Evolutionary conservation across 2,888 invertebrate genomes (phyloP).

Genomic region (Drosophila niveifrons): DNA sequence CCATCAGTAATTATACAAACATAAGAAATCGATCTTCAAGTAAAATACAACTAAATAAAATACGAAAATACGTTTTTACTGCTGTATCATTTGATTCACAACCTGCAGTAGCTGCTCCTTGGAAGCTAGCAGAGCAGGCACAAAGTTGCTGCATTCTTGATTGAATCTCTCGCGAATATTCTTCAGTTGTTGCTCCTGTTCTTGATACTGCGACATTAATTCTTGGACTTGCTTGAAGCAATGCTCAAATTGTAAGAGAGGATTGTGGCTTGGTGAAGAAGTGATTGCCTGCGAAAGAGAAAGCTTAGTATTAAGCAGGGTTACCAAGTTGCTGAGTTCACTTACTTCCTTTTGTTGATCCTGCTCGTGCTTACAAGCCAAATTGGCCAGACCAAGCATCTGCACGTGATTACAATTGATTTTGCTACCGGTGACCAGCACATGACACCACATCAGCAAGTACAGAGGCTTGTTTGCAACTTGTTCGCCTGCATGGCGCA

Average conservation of each 20-base stretch:
- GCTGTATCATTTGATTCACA: not conserved
- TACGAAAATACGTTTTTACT: not conserved
- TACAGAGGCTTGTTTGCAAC: not conserved
- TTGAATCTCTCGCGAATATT: not conserved
- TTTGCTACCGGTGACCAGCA: not conserved
- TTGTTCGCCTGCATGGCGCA: not conserved
- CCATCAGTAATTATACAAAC: no score
- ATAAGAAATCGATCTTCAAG: no score
- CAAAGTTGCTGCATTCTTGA: not conserved
- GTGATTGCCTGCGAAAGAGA: not conserved
- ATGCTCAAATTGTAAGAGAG: not conserved
- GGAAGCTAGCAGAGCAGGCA: constrained; percentile 11
- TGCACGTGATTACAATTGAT: not conserved
- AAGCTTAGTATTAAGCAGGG: not conserved
- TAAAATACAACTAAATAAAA: not conserved
- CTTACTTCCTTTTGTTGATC: not conserved
- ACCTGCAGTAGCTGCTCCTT: constrained; percentile 4
- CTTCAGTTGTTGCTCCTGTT: not conserved
- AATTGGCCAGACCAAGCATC: not conserved
- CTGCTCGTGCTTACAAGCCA: not conserved
- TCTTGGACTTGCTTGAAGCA: not conserved
- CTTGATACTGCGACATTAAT: not conserved
- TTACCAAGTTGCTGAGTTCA: not conserved
- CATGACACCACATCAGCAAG: not conserved
- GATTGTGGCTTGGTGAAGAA: not conserved